phyloP scores from a whole-genome alignment of 2,797 vertebrate species.

The Mastacembelus armatus region DNA sequence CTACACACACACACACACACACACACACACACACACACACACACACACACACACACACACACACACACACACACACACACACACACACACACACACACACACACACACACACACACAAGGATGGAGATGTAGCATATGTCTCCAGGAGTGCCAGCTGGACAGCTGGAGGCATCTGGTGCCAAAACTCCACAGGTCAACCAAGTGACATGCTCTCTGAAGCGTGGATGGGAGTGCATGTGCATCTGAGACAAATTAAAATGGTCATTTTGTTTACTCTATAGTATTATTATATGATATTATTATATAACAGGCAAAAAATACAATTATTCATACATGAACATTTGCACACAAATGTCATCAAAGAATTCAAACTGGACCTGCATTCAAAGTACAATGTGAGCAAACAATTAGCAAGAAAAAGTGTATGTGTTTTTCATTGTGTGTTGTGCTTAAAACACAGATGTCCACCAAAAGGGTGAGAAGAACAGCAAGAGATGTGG shows the following conservation, averaged over 20 bases:
- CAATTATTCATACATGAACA: background rate
- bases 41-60: too few species aligned
- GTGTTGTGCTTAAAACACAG: slow-evolving; percentile 38
- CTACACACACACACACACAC: too few species aligned
- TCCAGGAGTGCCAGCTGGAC: slow-evolving; percentile 83
- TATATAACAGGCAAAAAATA: slow-evolving; percentile 6
- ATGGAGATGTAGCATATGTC: slow-evolving; percentile 80
- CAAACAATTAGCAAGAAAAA: background rate
- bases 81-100: slow-evolving; percentile 29
- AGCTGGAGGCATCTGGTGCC: slow-evolving; percentile 85
- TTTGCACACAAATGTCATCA: slow-evolving; percentile 8
- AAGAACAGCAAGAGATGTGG: slow-evolving; percentile 12
- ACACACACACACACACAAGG: slow-evolving; percentile 20
- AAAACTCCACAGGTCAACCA: slow-evolving; percentile 84
- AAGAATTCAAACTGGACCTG: slow-evolving; percentile 28
- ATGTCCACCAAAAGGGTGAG: slow-evolving; percentile 44
- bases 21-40: too few species aligned
- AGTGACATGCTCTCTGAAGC: slow-evolving; percentile 79
- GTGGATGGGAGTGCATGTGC: slow-evolving; percentile 46
- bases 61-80: too few species aligned
- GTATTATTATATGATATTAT: slow-evolving; percentile 37
- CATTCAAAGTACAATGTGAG: slow-evolving; percentile 6
- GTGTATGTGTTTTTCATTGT: slow-evolving; percentile 23
- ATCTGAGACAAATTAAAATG: slow-evolving; percentile 52
- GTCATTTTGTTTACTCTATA: slow-evolving; percentile 41